Base-by-base conservation (phyloP, 1,140 invertebrate species). In the Andricus grossulariae region DNA sequence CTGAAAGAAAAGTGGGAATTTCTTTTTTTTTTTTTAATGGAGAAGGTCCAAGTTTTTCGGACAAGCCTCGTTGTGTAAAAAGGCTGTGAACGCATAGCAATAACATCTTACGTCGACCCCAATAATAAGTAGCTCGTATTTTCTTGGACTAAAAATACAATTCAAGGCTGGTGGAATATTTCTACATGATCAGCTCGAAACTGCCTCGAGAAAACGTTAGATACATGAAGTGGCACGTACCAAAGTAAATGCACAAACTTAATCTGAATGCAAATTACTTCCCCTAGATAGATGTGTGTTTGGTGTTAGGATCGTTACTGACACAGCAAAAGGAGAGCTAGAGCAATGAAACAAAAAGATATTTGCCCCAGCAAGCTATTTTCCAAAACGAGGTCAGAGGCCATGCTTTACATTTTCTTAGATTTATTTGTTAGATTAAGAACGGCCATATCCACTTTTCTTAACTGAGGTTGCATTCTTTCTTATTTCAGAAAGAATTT, bases 221-320 rank as follows among this genome's bases (percentile, higher is more conserved):
- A 15, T 66, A 39, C 25, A n/a, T 66, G 8, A 13, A 66, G 60
- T 66, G 60, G 25, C 60, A 66, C 60, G 60, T 66, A 39, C 60
- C 60, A 25, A 39, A 66, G 60, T 66, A 39, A 66, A 66, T 45
- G 60, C 50, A 51, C 50, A 73, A 70, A 55, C 70, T 72, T 74
- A 75, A 79, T 79, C 77, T 50, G 13, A 73, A 75, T 79, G 70
- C 77, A 79, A 75, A 79, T 75, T 75, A 54, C 25, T 49, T 70
- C 15, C 60, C 60, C 60, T 39, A 39, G 60, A 66, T 66, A 66
- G 12, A 3, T 15, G 66, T 51, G 71, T 66, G 8, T 66, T 66
- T 39, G 32, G 60, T 16, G 15, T 16, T 15, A 12, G 32, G 25
- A 66, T 66, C 25, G 15, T 66, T 66, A 39, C 32, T 39, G 32